Evolutionary conservation across 2,888 invertebrate genomes (phyloP).

Genomic region (Erannis defoliaria): DNA sequence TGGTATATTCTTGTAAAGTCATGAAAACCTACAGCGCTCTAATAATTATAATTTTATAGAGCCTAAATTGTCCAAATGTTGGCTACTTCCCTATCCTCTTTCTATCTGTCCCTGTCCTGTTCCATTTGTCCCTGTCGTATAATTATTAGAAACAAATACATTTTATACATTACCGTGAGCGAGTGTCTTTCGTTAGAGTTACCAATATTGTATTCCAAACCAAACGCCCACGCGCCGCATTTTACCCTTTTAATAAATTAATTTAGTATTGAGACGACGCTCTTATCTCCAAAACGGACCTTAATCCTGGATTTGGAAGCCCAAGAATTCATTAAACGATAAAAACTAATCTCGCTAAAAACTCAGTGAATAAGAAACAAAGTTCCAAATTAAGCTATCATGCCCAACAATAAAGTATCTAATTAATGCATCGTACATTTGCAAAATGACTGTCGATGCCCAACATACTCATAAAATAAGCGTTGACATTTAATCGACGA

Average conservation of each 20-base stretch:
- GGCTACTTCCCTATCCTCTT: no score
- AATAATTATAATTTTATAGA: no score
- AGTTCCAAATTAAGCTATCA: slow-evolving; percentile 77
- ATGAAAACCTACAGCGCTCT: no score
- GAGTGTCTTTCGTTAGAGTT: not conserved
- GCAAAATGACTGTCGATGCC: slow-evolving; percentile 73
- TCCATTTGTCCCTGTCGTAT: no score
- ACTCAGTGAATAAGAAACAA: slow-evolving; percentile 59
- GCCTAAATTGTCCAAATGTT: no score
- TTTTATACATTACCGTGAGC: not conserved
- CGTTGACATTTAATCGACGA: slow-evolving; percentile 71
- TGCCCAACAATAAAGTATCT: slow-evolving; percentile 71
- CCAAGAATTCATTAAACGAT: slow-evolving; percentile 59
- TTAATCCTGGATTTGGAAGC: slow-evolving; percentile 67
- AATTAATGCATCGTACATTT: slow-evolving; percentile 80
- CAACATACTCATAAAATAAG: slow-evolving; percentile 69
- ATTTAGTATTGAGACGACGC: slow-evolving; percentile 63
- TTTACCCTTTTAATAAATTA: slow-evolving; percentile 66
- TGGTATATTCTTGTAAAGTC: no score
- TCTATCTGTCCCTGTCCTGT: no score
- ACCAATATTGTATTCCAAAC: slow-evolving; percentile 17
- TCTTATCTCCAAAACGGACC: slow-evolving; percentile 63
- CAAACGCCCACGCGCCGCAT: slow-evolving; percentile 65
- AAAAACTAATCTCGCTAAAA: slow-evolving; percentile 62
- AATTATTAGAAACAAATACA: no score